Conservation (phyloP, 2,888 invertebrate species). For the Metopia argyrocephala region DNA sequence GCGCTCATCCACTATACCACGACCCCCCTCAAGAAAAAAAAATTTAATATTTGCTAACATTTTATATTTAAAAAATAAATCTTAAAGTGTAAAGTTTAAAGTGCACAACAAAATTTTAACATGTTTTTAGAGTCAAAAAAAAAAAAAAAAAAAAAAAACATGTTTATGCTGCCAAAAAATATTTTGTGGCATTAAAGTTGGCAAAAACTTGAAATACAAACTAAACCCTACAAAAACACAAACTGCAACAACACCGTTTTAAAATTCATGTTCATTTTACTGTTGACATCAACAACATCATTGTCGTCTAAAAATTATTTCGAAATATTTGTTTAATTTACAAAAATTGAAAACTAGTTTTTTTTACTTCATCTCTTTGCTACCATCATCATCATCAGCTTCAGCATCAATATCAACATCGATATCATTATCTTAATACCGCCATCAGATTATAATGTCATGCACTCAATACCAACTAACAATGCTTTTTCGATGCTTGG, state of each 20-base stretch:
- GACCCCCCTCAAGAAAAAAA: too few species aligned
- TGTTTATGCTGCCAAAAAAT: not conserved
- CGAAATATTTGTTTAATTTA: constrained; percentile 18
- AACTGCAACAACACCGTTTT: constrained; percentile 21
- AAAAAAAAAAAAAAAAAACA: not conserved
- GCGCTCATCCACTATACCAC: too few species aligned
- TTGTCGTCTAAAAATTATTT: constrained; percentile 36
- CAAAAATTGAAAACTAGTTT: constrained; percentile 51
- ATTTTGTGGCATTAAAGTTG: not conserved
- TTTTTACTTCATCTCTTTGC: constrained; percentile 26
- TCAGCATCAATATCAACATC: constrained; percentile 2
- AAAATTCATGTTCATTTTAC: not conserved
- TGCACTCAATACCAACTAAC: constrained; percentile 15
- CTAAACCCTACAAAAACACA: constrained; percentile 29
- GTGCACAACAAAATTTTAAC: not conserved
- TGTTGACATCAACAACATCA: constrained; percentile 22
- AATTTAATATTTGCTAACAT: too few species aligned
- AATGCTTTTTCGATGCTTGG: not conserved
- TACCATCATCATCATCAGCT: not conserved
- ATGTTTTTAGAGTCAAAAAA: not conserved
- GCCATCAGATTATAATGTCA: constrained; percentile 11
- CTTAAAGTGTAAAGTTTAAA: not conserved
- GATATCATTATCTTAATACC: constrained; percentile 11
- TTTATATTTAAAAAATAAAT: constrained; percentile 8
- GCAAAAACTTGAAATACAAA: not conserved